Base-by-base conservation (phyloP, 2,888 invertebrate species). In the Timema cristinae region DNA sequence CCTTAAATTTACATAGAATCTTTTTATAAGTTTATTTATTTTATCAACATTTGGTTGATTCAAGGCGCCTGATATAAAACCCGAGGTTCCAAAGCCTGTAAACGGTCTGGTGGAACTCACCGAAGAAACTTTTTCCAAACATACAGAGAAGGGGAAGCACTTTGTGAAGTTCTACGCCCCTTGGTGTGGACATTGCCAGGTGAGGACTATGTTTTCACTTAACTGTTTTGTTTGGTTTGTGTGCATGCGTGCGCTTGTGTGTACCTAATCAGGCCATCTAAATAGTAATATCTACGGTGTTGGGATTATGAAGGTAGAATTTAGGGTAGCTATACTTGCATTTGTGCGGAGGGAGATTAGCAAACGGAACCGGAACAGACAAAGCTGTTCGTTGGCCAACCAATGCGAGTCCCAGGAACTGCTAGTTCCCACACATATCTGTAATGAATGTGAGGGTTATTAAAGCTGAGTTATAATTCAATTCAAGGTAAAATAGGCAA, bases 131-230 rank as follows among this genome's bases (percentile, higher is more conserved):
- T 93, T 94, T 79, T 88, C 90, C 75, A 88, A 89, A 77, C 89
- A 89, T 79, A 84, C 93, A 0, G 86, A 88, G 1, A 85, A 81
- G 66, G 95, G 95, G 67, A 89, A 90, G 78, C 92, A 94, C 81
- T 96, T 97, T 80, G 86, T 97, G 6, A 94, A 95, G 84, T 96
- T 96, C 82, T 97, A 91, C 83, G 93, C 93, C 0, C 95, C 96
- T 0, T 96, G 96, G 96, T 96, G 96, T 81, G 85, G 91, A 72
- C 92, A 93, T 78, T 95, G 95, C 78, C 92, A 91, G 86, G 91
- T 91, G 83, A 77, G 68, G 32, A 13, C 11, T 54, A 54, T 54
- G 11, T 54, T 54, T 2, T 11, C 4, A 13, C n/a, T 54, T 13
- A 13, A 13, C n/a, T 54, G 54, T n/a, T 54, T 54, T 54, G 54